A percentile compares a stretch with the other conserved stretches of the same genome.
Evolutionary conservation across 2,113 vertebrate genomes (phyloP).

Genomic region (Dasyurus viverrinus): DNA sequence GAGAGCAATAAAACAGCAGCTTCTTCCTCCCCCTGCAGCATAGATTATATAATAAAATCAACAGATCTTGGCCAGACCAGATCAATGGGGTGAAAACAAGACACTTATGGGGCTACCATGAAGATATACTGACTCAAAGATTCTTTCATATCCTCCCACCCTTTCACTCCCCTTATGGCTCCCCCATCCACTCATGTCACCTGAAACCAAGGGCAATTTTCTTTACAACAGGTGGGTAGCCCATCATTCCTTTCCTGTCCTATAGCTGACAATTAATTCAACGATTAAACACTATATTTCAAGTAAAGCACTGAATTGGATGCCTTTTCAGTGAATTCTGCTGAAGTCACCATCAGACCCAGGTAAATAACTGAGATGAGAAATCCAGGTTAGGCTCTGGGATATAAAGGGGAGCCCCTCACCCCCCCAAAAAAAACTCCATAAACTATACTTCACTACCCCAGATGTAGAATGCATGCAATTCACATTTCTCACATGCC

Average conservation of each 20-base stretch:
- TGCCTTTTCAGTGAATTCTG: not conserved
- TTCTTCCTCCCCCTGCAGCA: constrained; percentile 12
- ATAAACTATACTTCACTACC: constrained; percentile 24
- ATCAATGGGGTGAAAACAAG: constrained; percentile 24
- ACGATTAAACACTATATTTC: not conserved
- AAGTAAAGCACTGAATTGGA: not conserved
- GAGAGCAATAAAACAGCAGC: constrained; percentile 46
- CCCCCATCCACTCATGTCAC: not conserved
- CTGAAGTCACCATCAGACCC: not conserved
- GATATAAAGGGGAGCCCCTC: not conserved
- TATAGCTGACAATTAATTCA: constrained; percentile 38
- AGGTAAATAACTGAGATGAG: constrained; percentile 27
- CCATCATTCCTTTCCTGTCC: not conserved
- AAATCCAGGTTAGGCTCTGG: constrained; percentile 9
- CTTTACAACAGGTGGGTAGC: not conserved
- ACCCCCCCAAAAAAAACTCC: not conserved
- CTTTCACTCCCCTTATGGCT: not conserved
- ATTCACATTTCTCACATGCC: constrained; percentile 25
- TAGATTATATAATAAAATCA: constrained; percentile 49
- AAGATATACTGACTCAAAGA: not conserved
- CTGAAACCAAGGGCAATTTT: not conserved
- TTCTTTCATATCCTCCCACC: not conserved
- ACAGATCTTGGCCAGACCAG: not conserved
- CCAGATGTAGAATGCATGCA: not conserved
- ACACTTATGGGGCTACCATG: not conserved